Evolutionary conservation across 2,888 invertebrate genomes (phyloP), one percentile per base, ranked within the genome.

Genomic region (Apantesis nais): DNA sequence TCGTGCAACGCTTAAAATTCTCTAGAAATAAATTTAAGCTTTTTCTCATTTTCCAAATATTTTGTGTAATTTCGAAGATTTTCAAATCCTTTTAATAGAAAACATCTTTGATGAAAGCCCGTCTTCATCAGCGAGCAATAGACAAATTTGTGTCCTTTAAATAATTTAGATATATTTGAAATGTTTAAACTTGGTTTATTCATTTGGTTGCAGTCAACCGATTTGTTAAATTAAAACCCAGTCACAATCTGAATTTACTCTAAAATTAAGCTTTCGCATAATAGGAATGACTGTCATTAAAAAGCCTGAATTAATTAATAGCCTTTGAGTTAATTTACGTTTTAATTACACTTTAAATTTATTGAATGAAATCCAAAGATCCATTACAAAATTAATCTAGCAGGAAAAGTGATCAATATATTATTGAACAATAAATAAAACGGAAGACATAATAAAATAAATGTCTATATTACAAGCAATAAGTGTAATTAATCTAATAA

Each of bases 321-420:
- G 25, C 14, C 37, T 39, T 37, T 16, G 29, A 29, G 22, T 29
- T 63, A 63, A 63, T 63, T 63, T 12, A 31, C 22, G 44, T 63
- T 63, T 63, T 63, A 63, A 63, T 63, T 63, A 44, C 29, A 44
- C 5, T 11, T 63, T 62, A 44, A 44, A 2, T 63, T 44, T 22
- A 44, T 29, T 44, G 31, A 22, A 31, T 37, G 11, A 12, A 44
- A 63, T 63, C 12, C 29, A 63, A 29, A 44, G 29, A 63, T 25
- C 7, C 22, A 44, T 63, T 63, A 22, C 44, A 63, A 63, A 44
- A 29, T 31, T 63, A 44, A 5, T 63, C 37, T 11, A 41, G 39
- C 39, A 52, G 11, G 5, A 52, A n/a, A 52, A 25, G 4, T 12
- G 25, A 58, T 58, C 2, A 8, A 58, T 25, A 29, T 14, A 22